Base-by-base conservation (phyloP, 2,888 invertebrate genomes). In the Pollenia griseotomentosa region DNA sequence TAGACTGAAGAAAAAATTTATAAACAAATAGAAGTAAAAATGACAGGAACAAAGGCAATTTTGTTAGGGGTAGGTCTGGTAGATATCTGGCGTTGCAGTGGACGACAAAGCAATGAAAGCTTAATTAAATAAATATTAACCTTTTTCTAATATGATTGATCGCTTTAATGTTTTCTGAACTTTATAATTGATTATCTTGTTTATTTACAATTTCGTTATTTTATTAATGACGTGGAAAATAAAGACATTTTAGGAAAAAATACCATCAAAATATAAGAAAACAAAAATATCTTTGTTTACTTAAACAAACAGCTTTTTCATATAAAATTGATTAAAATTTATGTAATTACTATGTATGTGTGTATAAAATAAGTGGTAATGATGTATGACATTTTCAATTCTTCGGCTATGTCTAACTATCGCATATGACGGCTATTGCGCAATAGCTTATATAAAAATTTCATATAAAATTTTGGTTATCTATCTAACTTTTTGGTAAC, bases 61-160 rank as follows among this genome's bases (percentile, higher is more conserved):
- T 71, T 9, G 57, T 57, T 85, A 81, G 63, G 81, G 75, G 77
- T 85, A 81, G 81, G 85, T 77, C 80, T 61, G 33, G 33, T 33
- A 14, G 14, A 66, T 42, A 19, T n/a, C 10, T 59, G 1, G 7
- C n/a, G 10, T 14, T 19, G 63, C 53, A 75, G 53, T 65, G 44
- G 4, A 8, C 33, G 11, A 71, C 19, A 71, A 55, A 46, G 19
- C 14, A 66, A 66, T 48, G 14, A 12, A 23, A 48, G 14, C 8
- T 19, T 46, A 16, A 40, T 10, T 14, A 33, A 33, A 70, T 6
- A 42, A 53, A 16, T 40, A 23, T 14, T 33, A 6, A 40, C 51
- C 10, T 70, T 40, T 68, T 68, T 9, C 9, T 9, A 9, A 40
- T 44, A 40, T 70, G 40, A 70, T 70, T 40, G 40, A 70, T 53